Percentiles rank a stretch among this genome's conserved stretches.
These are phyloP conservation scores for Perizoma affinitatum DNA, from an alignment of 2,888 invertebrate genomes.

Conservation along the genomic window DNA sequence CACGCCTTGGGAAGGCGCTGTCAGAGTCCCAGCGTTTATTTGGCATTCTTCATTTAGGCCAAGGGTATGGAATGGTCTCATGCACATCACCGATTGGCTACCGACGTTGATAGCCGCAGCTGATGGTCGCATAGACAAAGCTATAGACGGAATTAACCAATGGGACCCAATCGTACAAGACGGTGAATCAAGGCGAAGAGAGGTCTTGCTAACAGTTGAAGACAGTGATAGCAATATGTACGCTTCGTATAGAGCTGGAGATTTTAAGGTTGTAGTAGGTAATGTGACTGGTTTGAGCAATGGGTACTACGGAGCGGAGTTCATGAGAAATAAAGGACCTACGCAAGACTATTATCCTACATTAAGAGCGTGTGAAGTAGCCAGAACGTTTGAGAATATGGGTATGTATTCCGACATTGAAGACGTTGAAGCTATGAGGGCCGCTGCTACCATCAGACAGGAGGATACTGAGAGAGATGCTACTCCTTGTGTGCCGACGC, in stretches of 20 bases:
- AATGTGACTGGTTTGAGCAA: constrained; percentile 72
- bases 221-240: constrained; percentile 80
- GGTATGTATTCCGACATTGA: constrained; percentile 60
- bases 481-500: constrained; percentile 64
- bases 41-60: constrained; percentile 86
- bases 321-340: constrained; percentile 56
- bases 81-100: constrained; percentile 93
- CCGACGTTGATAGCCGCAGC: constrained; percentile 86
- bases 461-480: constrained; percentile 60
- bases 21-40: constrained; percentile 89
- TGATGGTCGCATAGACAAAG: constrained; percentile 57
- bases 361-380: constrained; percentile 58
- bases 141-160: constrained; percentile 87
- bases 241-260: constrained; percentile 83
- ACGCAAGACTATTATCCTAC: constrained; percentile 65
- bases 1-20: constrained; percentile 93
- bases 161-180: constrained; percentile 86
- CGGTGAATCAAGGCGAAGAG: constrained; percentile 73
- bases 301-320: constrained; percentile 66
- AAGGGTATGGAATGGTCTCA: constrained; percentile 84
- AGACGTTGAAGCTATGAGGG: constrained; percentile 56
- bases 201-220: constrained; percentile 83
- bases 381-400: constrained; percentile 59
- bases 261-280: constrained; percentile 86
- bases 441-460: constrained; percentile 60